phyloP scores from a whole-genome alignment of 2,797 vertebrate genomes.

The Mallotus villosus region DNA sequence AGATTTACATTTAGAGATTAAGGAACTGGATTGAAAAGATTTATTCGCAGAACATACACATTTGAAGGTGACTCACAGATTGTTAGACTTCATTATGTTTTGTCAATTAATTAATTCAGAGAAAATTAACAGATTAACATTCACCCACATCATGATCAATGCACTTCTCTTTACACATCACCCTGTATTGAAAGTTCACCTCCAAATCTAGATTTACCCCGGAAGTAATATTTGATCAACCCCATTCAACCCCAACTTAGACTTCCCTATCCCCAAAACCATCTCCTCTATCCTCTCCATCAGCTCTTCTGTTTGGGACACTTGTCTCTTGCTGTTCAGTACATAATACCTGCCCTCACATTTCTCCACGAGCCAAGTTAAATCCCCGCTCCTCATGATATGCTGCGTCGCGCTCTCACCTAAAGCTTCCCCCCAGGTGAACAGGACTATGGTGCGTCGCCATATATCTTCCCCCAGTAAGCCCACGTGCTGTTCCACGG shows the following conservation, averaged over 20 bases:
- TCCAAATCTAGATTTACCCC: no score
- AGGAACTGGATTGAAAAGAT: background rate
- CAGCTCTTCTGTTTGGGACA: slow-evolving; percentile 35
- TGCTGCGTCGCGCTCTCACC: slow-evolving; percentile 68
- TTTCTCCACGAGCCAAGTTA: slow-evolving; percentile 55
- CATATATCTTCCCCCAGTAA: slow-evolving; percentile 57
- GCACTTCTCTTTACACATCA: background rate
- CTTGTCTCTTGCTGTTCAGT: slow-evolving; percentile 49
- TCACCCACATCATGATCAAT: no score
- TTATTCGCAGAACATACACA: background rate
- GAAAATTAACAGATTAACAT: background rate
- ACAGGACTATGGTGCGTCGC: slow-evolving; percentile 61
- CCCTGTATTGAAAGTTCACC: background rate
- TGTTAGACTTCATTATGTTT: background rate
- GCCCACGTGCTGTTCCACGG: slow-evolving; percentile 57
- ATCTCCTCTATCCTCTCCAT: slow-evolving; percentile 65
- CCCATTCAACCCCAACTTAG: background rate
- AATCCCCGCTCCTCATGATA: slow-evolving; percentile 65
- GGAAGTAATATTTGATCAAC: no score
- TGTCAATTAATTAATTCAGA: background rate
- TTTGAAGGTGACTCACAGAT: background rate
- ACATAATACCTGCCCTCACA: slow-evolving; percentile 65
- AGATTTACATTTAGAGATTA: background rate
- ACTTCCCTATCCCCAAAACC: slow-evolving; percentile 27
- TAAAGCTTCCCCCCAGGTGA: slow-evolving; percentile 72